phyloP scores from a whole-genome alignment of 23 tunicate genomes.

The Halocynthia aurantium region DNA sequence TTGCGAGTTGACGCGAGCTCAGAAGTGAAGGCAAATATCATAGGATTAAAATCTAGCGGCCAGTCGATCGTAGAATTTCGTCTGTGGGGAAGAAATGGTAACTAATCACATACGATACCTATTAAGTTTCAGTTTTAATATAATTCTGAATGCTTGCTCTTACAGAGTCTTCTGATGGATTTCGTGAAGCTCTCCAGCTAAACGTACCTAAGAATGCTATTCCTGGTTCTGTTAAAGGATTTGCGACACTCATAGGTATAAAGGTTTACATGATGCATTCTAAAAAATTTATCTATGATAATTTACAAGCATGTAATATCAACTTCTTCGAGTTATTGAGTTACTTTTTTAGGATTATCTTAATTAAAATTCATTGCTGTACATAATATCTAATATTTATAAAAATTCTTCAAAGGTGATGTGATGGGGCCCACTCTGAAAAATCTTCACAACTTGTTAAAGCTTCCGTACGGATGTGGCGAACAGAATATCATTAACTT shows the following conservation, averaged over 20 bases:
- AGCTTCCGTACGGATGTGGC: slow-evolving; percentile 95
- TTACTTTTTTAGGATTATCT: not conserved
- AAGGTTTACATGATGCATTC: not conserved
- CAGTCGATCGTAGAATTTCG: slow-evolving; percentile 68
- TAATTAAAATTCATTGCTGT: not conserved
- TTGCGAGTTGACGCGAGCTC: slow-evolving; percentile 26
- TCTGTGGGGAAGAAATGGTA: slow-evolving; percentile 72
- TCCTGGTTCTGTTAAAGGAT: slow-evolving; percentile 47
- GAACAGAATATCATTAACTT: slow-evolving; percentile 96
- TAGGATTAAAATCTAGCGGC: slow-evolving; percentile 78
- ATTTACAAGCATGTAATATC: not conserved
- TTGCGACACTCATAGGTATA: slow-evolving; percentile 69
- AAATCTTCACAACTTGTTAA: slow-evolving; percentile 78
- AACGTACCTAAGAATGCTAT: slow-evolving; percentile 48
- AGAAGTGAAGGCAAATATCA: slow-evolving; percentile 12
- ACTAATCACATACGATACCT: not conserved
- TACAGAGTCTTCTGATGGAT: slow-evolving; percentile 28
- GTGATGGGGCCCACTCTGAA: slow-evolving; percentile 98
- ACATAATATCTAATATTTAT: too few relatives aligned
- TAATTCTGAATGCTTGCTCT: not conserved
- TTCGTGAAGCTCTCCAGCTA: slow-evolving; percentile 40
- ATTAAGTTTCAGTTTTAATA: not conserved
- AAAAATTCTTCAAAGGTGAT: slow-evolving; percentile 43
- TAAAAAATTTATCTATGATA: not conserved
- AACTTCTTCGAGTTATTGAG: not conserved